These are phyloP conservation scores for Ginglymostoma cirratum DNA, from an alignment of 2,113 vertebrate genomes.

Conservation along the genomic window DNA sequence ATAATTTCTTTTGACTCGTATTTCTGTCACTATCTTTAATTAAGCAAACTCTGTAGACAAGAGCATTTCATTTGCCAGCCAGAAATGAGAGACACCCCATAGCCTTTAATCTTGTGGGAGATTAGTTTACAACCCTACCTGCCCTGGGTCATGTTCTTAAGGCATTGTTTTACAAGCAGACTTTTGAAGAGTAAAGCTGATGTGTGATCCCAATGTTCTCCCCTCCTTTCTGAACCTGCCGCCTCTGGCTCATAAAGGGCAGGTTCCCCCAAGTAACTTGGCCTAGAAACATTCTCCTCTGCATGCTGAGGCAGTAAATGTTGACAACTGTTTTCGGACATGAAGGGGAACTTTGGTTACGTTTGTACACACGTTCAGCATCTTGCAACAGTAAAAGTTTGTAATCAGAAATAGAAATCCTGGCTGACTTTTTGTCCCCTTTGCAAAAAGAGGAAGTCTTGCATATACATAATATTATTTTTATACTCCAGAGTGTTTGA, in stretches of 20 bases:
- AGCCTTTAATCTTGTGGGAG: constrained; percentile 33
- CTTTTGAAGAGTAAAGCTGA: constrained; percentile 21
- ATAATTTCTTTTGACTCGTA: constrained; percentile 28
- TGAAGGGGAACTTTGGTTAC: neutral
- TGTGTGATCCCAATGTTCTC: neutral
- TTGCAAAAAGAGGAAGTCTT: neutral
- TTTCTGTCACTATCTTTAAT: constrained; percentile 31
- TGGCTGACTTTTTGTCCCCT: neutral
- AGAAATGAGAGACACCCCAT: constrained; percentile 22
- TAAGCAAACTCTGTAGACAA: neutral
- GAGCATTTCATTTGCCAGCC: neutral
- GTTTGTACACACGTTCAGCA: no score
- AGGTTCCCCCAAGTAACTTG: neutral
- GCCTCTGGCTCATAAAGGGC: neutral
- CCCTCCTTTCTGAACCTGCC: neutral
- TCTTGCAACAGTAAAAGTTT: neutral
- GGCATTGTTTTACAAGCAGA: constrained; percentile 26
- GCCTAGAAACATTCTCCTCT: neutral
- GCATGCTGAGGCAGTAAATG: neutral
- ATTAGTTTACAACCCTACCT: constrained; percentile 19
- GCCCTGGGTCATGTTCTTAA: constrained; percentile 31
- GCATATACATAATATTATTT: neutral
- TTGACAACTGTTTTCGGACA: neutral
- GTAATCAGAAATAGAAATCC: neutral
- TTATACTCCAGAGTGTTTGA: neutral